A percentile compares a stretch with the other conserved stretches of the same genome.
Evolutionary conservation across 2,797 vertebrate genomes (phyloP).

Genomic region (Apodemus agrarius): DNA sequence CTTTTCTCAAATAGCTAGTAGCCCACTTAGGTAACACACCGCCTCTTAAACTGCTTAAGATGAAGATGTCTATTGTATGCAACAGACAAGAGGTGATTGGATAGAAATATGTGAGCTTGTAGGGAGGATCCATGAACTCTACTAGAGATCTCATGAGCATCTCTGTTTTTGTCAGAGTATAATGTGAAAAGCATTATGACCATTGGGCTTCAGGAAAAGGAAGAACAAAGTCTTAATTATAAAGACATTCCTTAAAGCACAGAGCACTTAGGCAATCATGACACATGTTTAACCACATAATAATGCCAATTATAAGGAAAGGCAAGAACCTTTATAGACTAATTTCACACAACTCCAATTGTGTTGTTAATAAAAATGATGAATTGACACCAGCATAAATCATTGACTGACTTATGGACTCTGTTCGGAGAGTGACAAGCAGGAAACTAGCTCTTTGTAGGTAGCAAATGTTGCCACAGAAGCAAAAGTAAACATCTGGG

Average conservation of each 20-base stretch:
- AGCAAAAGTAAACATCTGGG: neutral
- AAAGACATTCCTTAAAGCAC: slow-evolving; percentile 24
- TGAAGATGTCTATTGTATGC: neutral
- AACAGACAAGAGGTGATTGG: neutral
- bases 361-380: slow-evolving; percentile 33
- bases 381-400: neutral
- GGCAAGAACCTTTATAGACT: neutral
- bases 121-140: neutral
- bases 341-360: slow-evolving; percentile 46
- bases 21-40: neutral
- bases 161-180: neutral
- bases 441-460: slow-evolving; percentile 19
- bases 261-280: neutral
- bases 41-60: neutral
- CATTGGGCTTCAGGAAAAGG: neutral
- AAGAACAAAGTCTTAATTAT: slow-evolving; percentile 36
- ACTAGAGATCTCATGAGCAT: neutral
- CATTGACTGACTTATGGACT: neutral
- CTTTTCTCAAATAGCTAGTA: neutral
- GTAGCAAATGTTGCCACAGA: slow-evolving; percentile 14
- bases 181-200: neutral
- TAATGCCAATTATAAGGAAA: slow-evolving; percentile 24
- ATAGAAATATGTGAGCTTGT: neutral
- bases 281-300: slow-evolving; percentile 1
- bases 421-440: neutral